A percentile compares a stretch with the other conserved stretches of the same genome.
Evolutionary conservation across 2,113 vertebrate species (phyloP).

Genomic region (Odontophorus gujanensis): DNA sequence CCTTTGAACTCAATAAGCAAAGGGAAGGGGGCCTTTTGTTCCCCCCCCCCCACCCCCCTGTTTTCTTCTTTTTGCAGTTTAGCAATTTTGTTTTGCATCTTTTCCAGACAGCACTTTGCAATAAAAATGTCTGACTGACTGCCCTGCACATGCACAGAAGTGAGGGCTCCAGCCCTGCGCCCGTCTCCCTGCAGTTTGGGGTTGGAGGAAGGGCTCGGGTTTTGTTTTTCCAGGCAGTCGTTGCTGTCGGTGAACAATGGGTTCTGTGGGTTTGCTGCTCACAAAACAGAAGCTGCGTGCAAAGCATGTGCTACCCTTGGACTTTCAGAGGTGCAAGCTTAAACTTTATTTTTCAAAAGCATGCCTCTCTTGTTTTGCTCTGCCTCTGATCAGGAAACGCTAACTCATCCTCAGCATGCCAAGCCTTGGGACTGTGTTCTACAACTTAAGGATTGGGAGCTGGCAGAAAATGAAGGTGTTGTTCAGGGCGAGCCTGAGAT

Average conservation of each 20-base stretch:
- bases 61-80: conserved; percentile 67
- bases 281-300: background rate
- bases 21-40: conserved; percentile 80
- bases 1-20: conserved; percentile 89
- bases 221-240: background rate
- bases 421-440: background rate
- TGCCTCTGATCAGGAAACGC: background rate
- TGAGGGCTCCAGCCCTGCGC: conserved; percentile 45
- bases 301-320: background rate
- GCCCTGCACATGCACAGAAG: conserved; percentile 45
- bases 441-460: rapidly evolving
- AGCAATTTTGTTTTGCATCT: conserved; percentile 85
- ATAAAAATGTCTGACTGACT: conserved; percentile 85
- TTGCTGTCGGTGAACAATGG: conserved; percentile 15
- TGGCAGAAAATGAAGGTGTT: background rate
- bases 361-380: background rate
- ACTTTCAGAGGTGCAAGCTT: background rate
- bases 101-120: conserved; percentile 82
- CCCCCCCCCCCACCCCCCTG: background rate
- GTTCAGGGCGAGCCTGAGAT: rapidly evolving
- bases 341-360: background rate
- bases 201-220: background rate
- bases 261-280: background rate
- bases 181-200: background rate
- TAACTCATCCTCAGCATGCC: background rate